Base-by-base conservation (phyloP, 1,140 invertebrate genomes). In the Calephelis nemesis region DNA sequence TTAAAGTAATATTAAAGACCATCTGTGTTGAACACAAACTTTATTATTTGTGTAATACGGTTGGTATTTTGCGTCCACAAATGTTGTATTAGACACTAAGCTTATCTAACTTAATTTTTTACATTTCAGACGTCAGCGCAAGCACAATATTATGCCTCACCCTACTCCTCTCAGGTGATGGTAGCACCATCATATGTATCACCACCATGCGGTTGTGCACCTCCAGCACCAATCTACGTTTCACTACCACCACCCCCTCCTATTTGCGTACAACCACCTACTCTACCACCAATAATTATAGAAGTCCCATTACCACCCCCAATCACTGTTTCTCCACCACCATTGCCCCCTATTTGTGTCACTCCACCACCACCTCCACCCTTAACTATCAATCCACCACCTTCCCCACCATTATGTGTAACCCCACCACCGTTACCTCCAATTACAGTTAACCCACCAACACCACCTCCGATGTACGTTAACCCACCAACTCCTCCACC, bases 101-200 rank as follows among this genome's bases (percentile, higher is more conserved):
- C 4, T 30, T 30, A 4, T 30, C 30, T 30, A 30, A 30, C 30
- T 30, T 30, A 4, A 19, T 45, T 7, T 45, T 45, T 6, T 7
- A 50, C 7, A 47, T 83, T 86, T n/a, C 76, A 86, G 84, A 67
- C 68, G 66, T 69, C 74, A 58, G 81, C 70, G 12, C 71, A 77
- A 64, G 77, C 76, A 50, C 84, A 87, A 74, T 89, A 86, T 47
- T 87, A 87, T 74, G 77, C 75, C 3, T 77, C 82, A 7, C 74
- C 78, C n/a, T 84, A 81, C 63, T 67, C 71, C 4, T 63, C 72
- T 7, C 63, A 77, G 5, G 50, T 69, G 30, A 65, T 76, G 49
- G 63, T 70, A 13, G 73, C 71, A 47, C 47, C 47, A 47, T 47
- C 48, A 8, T 49, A 49, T 49, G 10, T n/a, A 49, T 78, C 74